phyloP scores from a whole-genome alignment of 2,888 invertebrate genomes.

The Odontomyia ornata region DNA sequence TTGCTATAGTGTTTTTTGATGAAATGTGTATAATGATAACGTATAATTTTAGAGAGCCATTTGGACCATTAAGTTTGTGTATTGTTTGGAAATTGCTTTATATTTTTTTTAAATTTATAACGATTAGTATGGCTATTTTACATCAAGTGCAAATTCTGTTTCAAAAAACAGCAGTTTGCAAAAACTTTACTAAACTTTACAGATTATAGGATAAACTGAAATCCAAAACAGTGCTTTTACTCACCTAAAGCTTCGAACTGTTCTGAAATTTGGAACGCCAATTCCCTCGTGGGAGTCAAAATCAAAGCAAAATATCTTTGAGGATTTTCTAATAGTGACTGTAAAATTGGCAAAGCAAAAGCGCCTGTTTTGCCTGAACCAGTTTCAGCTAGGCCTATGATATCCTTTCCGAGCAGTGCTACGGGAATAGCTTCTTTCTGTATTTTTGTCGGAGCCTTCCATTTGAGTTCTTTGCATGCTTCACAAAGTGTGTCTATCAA shows the following conservation, averaged over 20 bases:
- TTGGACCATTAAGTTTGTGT: too few relatives aligned
- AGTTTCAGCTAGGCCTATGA: constrained; percentile 75
- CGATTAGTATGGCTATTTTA: too few relatives aligned
- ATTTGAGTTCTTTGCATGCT: constrained; percentile 91
- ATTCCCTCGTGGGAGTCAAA: constrained; percentile 95
- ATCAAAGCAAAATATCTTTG: constrained; percentile 94
- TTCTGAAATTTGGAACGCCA: constrained; percentile 98
- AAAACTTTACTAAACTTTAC: too few relatives aligned
- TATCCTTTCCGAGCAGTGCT: constrained; percentile 83
- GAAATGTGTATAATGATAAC: too few relatives aligned
- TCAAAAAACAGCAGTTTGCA: too few relatives aligned
- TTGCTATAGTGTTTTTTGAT: too few relatives aligned
- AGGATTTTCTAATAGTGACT: constrained; percentile 87
- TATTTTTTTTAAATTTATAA: too few relatives aligned
- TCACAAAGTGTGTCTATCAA: constrained; percentile 89
- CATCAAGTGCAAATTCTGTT: too few relatives aligned
- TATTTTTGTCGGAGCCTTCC: constrained; percentile 94
- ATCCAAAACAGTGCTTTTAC: too few relatives aligned
- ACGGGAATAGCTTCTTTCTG: constrained; percentile 94
- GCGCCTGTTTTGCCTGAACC: constrained; percentile 94
- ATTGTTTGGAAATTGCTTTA: too few relatives aligned
- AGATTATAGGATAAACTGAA: too few relatives aligned
- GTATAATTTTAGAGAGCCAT: too few relatives aligned
- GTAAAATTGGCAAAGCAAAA: constrained; percentile 95
- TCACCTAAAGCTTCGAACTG: constrained; percentile 96